Percentiles rank a stretch among this genome's conserved stretches.
Conservation (phyloP, 2,797 vertebrate genomes). For the Pipistrellus pygmaeus region DNA sequence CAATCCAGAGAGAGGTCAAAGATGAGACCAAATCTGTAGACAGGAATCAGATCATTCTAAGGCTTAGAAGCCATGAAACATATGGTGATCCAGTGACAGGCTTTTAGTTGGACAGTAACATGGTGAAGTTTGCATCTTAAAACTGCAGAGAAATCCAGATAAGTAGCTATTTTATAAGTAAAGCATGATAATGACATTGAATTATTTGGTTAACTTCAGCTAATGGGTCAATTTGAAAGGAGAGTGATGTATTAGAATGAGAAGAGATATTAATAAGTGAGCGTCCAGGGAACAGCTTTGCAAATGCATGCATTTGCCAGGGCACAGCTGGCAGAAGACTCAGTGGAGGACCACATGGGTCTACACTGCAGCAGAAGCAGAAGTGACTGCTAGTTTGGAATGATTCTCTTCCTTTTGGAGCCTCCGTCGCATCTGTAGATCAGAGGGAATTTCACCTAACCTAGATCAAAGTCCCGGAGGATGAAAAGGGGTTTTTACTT, state of each 20-base stretch:
- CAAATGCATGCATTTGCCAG: neutral
- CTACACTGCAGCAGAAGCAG: conserved; percentile 30
- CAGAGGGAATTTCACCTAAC: conserved; percentile 75
- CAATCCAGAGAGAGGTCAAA: neutral
- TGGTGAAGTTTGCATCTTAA: conserved; percentile 44
- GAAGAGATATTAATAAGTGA: neutral
- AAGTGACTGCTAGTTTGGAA: conserved; percentile 58
- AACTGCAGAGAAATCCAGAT: neutral
- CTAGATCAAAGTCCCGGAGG: conserved; percentile 73
- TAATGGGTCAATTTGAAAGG: conserved; percentile 50
- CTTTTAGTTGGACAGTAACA: neutral
- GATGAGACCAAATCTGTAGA: conserved; percentile 27
- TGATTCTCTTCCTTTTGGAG: conserved; percentile 57
- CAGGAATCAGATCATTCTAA: neutral
- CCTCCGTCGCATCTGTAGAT: conserved; percentile 65
- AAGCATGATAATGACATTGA: conserved; percentile 34
- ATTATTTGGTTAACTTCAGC: conserved; percentile 19
- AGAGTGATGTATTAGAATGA: conserved; percentile 25
- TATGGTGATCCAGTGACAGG: neutral
- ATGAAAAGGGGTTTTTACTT: conserved; percentile 78
- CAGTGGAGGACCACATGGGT: neutral
- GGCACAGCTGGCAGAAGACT: conserved; percentile 52
- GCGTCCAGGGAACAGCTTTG: conserved; percentile 4
- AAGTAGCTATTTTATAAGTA: conserved; percentile 61
- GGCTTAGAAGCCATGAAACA: neutral